A percentile compares a stretch with the other conserved stretches of the same genome.
Conservation (phyloP, 2,113 vertebrate species). For the Corapipo altera region DNA sequence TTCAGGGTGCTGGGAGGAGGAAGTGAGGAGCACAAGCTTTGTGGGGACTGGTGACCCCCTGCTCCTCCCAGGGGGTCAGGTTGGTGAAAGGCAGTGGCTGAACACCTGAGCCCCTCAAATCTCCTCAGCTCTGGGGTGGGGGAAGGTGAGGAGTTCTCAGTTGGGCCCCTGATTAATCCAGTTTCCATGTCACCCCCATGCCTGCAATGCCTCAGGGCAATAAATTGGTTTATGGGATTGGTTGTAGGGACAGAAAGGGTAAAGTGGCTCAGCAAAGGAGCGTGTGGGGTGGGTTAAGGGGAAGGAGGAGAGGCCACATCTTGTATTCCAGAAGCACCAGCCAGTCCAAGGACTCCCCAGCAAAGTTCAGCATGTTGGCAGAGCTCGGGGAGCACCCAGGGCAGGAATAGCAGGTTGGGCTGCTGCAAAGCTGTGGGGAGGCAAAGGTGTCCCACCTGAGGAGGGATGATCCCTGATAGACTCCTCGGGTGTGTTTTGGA, state of each 20-base stretch:
- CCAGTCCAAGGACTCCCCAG: neutral
- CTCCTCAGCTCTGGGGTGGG: neutral
- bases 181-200: neutral
- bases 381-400: neutral
- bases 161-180: neutral
- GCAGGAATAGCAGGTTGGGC: constrained; percentile 30
- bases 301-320: neutral
- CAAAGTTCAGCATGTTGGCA: neutral
- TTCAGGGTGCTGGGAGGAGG: neutral
- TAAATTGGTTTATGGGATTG: accelerated
- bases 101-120: neutral
- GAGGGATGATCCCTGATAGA: accelerated
- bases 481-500: neutral
- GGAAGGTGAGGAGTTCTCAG: neutral
- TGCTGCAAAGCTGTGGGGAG: neutral
- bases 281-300: neutral
- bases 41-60: neutral
- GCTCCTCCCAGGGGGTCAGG: neutral
- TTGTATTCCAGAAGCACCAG: neutral
- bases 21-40: neutral
- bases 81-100: neutral
- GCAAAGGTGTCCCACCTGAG: neutral
- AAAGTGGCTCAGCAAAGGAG: neutral
- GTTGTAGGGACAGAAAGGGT: neutral
- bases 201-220: neutral